Evolutionary conservation across 2,113 vertebrate species (phyloP).

Genomic region (Eira barbara): DNA sequence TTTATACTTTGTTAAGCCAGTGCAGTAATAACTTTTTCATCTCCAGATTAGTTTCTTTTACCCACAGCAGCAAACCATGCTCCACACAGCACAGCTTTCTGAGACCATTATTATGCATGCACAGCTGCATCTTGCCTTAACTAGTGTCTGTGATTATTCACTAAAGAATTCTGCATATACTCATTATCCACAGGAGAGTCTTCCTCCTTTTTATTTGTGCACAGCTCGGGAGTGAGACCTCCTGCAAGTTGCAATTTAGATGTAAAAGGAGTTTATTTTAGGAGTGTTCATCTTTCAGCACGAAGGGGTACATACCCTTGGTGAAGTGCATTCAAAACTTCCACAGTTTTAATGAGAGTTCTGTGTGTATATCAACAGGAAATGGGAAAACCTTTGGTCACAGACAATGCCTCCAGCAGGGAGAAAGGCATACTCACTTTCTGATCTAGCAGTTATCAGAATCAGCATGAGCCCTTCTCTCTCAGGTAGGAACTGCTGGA

Average conservation of each 20-base stretch:
- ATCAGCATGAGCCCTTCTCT: constrained; percentile 52
- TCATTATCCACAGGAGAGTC: constrained; percentile 72
- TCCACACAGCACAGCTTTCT: constrained; percentile 27
- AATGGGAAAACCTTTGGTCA: constrained; percentile 61
- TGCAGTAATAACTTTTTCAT: constrained; percentile 46
- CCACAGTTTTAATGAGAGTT: constrained; percentile 65
- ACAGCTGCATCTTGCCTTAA: constrained; percentile 32
- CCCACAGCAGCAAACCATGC: neutral
- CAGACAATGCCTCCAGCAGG: constrained; percentile 53
- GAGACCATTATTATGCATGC: constrained; percentile 45
- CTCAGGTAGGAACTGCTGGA: constrained; percentile 28
- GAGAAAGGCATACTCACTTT: constrained; percentile 53
- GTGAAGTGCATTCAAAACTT: constrained; percentile 47
- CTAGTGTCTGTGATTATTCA: constrained; percentile 64
- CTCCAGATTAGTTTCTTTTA: constrained; percentile 57
- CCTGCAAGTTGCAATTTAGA: constrained; percentile 73
- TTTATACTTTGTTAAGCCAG: constrained; percentile 49
- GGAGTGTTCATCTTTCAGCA: constrained; percentile 63
- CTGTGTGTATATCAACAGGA: constrained; percentile 22
- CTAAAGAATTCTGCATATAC: constrained; percentile 58
- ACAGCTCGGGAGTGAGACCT: constrained; percentile 58
- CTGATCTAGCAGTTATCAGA: constrained; percentile 66
- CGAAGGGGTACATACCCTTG: constrained; percentile 44
- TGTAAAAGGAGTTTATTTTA: constrained; percentile 76
- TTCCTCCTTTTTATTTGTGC: constrained; percentile 55